Evolutionary conservation across 2,888 invertebrate genomes (phyloP).

Genomic region (Xestoiulus laeticollis): DNA sequence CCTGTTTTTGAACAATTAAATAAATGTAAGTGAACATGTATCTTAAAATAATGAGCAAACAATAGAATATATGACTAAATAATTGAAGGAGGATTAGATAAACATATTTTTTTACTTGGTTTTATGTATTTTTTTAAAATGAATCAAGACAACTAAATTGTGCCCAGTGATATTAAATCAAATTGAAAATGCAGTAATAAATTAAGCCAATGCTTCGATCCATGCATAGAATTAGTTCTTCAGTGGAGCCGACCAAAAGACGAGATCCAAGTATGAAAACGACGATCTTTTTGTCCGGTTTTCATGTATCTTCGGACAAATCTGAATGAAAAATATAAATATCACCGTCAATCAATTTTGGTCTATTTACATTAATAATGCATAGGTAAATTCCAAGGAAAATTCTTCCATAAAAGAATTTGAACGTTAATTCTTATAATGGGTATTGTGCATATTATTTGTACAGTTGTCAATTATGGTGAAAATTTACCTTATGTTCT

Average conservation of each 20-base stretch:
- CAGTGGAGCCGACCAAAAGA: not conserved
- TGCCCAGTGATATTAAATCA: not conserved
- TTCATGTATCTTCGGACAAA: not conserved
- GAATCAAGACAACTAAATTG: not conserved
- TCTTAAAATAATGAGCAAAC: too few species aligned
- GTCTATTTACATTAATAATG: not conserved
- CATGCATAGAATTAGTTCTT: conserved; percentile 57
- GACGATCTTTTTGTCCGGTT: not conserved
- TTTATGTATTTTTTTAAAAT: too few species aligned
- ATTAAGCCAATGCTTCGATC: not conserved
- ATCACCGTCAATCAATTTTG: not conserved
- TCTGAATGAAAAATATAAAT: not conserved
- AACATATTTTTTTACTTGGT: too few species aligned
- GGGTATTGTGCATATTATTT: too few species aligned
- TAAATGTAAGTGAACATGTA: too few species aligned
- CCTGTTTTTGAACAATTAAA: too few species aligned
- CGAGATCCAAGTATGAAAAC: not conserved
- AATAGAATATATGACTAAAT: too few species aligned
- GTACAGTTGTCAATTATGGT: not conserved
- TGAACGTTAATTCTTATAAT: too few species aligned
- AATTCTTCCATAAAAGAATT: too few species aligned
- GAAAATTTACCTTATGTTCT: not conserved
- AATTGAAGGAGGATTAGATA: too few species aligned
- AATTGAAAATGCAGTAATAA: not conserved
- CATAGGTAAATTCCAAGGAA: too few species aligned